phyloP scores from a whole-genome alignment of 1,140 invertebrate genomes.

The Drosophila serrata region DNA sequence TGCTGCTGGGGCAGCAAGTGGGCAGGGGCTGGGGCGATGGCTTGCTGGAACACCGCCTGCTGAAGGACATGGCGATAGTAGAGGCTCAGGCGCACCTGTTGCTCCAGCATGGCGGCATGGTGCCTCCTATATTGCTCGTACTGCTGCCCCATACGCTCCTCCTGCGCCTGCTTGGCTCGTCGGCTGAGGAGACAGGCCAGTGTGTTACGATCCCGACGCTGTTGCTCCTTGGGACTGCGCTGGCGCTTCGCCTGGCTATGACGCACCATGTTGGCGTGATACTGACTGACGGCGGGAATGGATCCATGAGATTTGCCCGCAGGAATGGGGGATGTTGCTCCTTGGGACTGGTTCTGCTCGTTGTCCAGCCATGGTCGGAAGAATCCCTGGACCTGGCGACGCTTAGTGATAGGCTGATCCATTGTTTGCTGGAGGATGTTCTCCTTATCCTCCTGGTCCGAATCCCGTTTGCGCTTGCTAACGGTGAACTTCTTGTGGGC shows the following conservation, averaged over 20 bases:
- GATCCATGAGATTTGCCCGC: neutral
- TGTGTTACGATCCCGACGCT: slow-evolving; percentile 68
- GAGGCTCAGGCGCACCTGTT: slow-evolving; percentile 57
- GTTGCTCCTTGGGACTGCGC: slow-evolving; percentile 63
- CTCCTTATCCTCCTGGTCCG: slow-evolving; percentile 38
- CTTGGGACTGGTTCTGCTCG: slow-evolving; percentile 37
- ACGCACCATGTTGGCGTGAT: slow-evolving; percentile 73
- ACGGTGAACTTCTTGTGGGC: slow-evolving; percentile 60
- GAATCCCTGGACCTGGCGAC: slow-evolving; percentile 47
- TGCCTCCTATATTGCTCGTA: slow-evolving; percentile 52
- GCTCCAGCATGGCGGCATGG: slow-evolving; percentile 59
- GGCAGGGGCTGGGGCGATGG: neutral
- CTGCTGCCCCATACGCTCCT: slow-evolving; percentile 47
- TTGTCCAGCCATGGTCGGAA: slow-evolving; percentile 67
- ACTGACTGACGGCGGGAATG: slow-evolving; percentile 29
- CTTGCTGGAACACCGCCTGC: slow-evolving; percentile 64
- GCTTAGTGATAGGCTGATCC: slow-evolving; percentile 21
- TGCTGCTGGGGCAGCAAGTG: slow-evolving; percentile 56
- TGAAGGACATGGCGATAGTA: slow-evolving; percentile 68
- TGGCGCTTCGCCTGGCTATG: slow-evolving; percentile 31
- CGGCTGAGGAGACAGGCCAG: slow-evolving; percentile 61
- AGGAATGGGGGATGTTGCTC: neutral
- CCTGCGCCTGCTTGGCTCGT: slow-evolving; percentile 58
- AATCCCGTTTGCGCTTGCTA: slow-evolving; percentile 57
- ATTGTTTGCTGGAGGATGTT: slow-evolving; percentile 7